Conservation (phyloP, 2,888 invertebrate species). For the Lissonota sp. region DNA sequence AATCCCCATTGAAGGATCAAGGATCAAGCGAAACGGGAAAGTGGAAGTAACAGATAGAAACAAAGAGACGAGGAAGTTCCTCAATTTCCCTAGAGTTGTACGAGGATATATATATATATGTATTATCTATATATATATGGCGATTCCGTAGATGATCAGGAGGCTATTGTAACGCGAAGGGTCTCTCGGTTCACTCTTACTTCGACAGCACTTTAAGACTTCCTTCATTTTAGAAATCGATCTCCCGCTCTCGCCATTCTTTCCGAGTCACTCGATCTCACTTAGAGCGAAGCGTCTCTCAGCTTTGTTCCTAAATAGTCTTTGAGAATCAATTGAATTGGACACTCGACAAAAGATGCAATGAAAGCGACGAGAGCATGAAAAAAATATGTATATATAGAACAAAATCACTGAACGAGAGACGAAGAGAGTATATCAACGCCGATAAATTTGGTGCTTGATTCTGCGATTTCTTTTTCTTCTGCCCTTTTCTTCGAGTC, state of each 20-base stretch:
- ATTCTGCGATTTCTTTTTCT: not conserved
- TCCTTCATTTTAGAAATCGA: slow-evolving; percentile 58
- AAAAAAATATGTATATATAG: not conserved
- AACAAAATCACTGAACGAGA: not conserved
- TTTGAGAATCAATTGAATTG: slow-evolving; percentile 52
- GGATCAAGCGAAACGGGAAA: slow-evolving; percentile 14
- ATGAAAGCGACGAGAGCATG: slow-evolving; percentile 37
- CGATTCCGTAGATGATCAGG: slow-evolving; percentile 49
- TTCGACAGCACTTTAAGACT: slow-evolving; percentile 58
- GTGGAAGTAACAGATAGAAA: slow-evolving; percentile 27
- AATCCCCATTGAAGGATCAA: slow-evolving; percentile 16
- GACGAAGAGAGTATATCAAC: slow-evolving; percentile 27
- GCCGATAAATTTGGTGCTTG: not conserved
- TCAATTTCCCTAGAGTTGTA: slow-evolving; percentile 36
- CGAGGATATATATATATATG: slow-evolving; percentile 4
- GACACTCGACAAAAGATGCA: slow-evolving; percentile 49
- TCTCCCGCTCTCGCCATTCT: slow-evolving; percentile 50
- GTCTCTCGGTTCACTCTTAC: slow-evolving; percentile 29
- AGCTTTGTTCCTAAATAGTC: slow-evolving; percentile 61
- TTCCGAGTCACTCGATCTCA: slow-evolving; percentile 44
- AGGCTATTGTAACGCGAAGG: slow-evolving; percentile 57
- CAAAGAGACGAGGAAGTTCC: slow-evolving; percentile 38
- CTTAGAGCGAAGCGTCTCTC: slow-evolving; percentile 44
- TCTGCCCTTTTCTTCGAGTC: not conserved
- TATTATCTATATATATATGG: slow-evolving; percentile 2